Conservation (phyloP, 1,140 invertebrate genomes). For the Chironomus striatipennis region DNA sequence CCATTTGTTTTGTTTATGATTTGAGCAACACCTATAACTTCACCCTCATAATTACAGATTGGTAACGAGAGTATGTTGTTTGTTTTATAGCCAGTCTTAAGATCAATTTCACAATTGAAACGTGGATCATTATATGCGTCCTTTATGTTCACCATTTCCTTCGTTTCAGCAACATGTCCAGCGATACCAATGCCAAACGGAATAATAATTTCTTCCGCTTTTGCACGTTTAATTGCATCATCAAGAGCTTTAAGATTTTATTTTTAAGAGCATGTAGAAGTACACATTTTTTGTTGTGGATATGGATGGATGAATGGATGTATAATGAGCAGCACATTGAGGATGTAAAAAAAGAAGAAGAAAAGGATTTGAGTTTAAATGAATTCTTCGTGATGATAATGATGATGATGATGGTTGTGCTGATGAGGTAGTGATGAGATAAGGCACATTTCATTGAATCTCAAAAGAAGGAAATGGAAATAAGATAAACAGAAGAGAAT, state of each 20-base stretch:
- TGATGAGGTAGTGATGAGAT: background rate
- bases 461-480: slow-evolving; percentile 15
- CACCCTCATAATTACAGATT: slow-evolving; percentile 90
- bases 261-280: no score
- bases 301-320: no score
- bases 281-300: background rate
- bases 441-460: background rate
- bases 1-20: slow-evolving; percentile 93
- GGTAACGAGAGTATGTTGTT: slow-evolving; percentile 87
- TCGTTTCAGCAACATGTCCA: slow-evolving; percentile 78
- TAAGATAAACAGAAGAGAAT: slow-evolving; percentile 25
- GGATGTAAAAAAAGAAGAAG: background rate
- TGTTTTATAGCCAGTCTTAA: slow-evolving; percentile 86
- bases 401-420: background rate
- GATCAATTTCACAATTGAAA: slow-evolving; percentile 88
- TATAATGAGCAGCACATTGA: background rate
- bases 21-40: slow-evolving; percentile 93
- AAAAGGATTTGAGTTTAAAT: background rate
- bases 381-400: background rate
- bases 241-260: slow-evolving; percentile 49
- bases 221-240: slow-evolving; percentile 59
- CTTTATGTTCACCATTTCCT: slow-evolving; percentile 80
- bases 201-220: slow-evolving; percentile 72
- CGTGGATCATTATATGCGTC: slow-evolving; percentile 75
- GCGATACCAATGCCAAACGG: slow-evolving; percentile 87